Conservation (phyloP, 2,113 vertebrate genomes). For the Ranitomeya imitator region DNA sequence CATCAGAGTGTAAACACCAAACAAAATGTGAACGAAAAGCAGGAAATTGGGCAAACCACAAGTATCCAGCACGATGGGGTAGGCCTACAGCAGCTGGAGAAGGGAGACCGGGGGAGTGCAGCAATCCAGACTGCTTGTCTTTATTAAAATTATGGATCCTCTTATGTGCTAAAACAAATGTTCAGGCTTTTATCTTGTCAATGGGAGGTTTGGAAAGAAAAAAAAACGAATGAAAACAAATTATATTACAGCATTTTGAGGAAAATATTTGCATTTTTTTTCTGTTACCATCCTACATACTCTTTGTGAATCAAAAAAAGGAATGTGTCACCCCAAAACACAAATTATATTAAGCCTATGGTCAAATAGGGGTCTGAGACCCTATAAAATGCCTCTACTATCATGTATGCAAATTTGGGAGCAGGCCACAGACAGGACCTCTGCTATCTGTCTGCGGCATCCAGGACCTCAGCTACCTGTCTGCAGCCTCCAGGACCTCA, state of each 20-base stretch:
- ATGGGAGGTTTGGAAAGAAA: not conserved
- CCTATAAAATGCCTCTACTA: too few species aligned
- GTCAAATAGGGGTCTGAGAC: too few species aligned
- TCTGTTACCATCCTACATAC: not conserved
- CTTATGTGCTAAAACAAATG: conserved; percentile 23
- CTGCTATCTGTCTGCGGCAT: too few species aligned
- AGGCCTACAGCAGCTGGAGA: conserved; percentile 63
- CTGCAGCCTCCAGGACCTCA: too few species aligned
- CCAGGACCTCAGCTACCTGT: too few species aligned
- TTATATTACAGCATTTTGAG: not conserved
- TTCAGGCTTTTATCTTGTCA: not conserved
- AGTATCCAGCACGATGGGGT: conserved; percentile 68
- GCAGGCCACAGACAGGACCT: too few species aligned
- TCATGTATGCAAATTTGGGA: too few species aligned
- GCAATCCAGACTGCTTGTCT: conserved; percentile 53
- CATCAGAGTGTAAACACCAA: conserved; percentile 79
- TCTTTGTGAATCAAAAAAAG: not conserved
- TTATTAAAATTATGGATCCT: conserved; percentile 34
- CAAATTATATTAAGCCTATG: too few species aligned
- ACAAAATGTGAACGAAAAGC: conserved; percentile 67
- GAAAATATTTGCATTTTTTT: not conserved
- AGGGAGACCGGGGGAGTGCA: conserved; percentile 50
- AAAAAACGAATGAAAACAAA: not conserved
- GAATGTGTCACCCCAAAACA: too few species aligned
- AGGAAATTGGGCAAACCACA: conserved; percentile 81